Evolutionary conservation across 1,140 invertebrate genomes (phyloP).

Genomic region (Magallana ariakensis): DNA sequence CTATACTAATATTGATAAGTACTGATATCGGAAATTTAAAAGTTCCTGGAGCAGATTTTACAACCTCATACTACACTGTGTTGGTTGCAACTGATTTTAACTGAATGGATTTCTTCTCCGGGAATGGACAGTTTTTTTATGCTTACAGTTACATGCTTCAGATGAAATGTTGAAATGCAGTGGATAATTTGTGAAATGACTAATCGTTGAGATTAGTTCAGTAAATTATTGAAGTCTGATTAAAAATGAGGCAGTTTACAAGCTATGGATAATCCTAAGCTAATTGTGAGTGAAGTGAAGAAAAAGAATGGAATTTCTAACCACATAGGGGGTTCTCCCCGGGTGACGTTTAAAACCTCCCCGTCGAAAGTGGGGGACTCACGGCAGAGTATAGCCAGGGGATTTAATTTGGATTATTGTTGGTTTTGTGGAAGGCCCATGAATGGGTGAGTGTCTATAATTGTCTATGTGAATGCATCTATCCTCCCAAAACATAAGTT

Average conservation of each 20-base stretch:
- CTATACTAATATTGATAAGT: neutral
- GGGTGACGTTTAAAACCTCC: conserved; percentile 14
- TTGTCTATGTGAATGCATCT: too few relatives aligned
- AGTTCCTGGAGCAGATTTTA: neutral
- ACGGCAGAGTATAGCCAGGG: conserved; percentile 68
- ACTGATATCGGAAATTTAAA: neutral
- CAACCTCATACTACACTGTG: too few relatives aligned
- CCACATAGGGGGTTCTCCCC: conserved; percentile 21
- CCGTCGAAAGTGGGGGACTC: conserved; percentile 51
- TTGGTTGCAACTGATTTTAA: too few relatives aligned
- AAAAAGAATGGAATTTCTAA: conserved; percentile 52
- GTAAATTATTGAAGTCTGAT: too few relatives aligned
- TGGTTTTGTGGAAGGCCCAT: conserved; percentile 77
- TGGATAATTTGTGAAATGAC: too few relatives aligned
- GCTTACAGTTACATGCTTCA: too few relatives aligned
- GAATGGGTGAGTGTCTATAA: conserved; percentile 49
- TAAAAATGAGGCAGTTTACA: neutral
- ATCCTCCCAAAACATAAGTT: too few relatives aligned
- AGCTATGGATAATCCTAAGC: conserved; percentile 9
- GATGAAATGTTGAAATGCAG: too few relatives aligned
- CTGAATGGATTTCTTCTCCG: too few relatives aligned
- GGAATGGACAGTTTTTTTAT: too few relatives aligned
- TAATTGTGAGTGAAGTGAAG: conserved; percentile 2
- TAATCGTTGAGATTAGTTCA: too few relatives aligned
- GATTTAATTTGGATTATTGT: conserved; percentile 74